These are phyloP conservation scores for Sardina pilchardus DNA, from an alignment of 2,113 vertebrate species.

Conservation along the genomic window DNA sequence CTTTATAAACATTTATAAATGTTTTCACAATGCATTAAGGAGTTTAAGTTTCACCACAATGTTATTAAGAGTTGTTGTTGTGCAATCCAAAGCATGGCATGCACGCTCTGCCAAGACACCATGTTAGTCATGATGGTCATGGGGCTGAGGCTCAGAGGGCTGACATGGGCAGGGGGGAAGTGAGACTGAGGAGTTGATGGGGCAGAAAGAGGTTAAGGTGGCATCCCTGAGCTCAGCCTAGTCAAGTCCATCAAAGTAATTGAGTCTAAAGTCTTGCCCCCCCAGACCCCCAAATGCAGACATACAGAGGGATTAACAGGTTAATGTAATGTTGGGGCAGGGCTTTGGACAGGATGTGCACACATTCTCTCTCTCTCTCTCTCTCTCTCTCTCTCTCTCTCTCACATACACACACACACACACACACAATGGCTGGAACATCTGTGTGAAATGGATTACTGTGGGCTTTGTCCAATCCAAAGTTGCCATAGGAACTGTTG, in stretches of 20 bases:
- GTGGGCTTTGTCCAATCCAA: slow-evolving; percentile 31
- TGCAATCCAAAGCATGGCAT: background rate
- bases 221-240: slow-evolving; percentile 16
- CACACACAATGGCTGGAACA: slow-evolving; percentile 29
- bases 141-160: background rate
- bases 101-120: background rate
- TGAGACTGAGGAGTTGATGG: background rate
- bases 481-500: slow-evolving; percentile 30
- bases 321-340: slow-evolving; percentile 55
- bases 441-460: slow-evolving; percentile 52
- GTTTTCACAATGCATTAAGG: too few species aligned
- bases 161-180: background rate
- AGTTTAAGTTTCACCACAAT: too few species aligned
- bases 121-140: background rate
- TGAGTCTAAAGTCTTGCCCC: slow-evolving; percentile 58
- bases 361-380: too few species aligned
- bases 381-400: background rate
- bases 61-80: too few species aligned
- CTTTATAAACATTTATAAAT: too few species aligned
- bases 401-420: background rate
- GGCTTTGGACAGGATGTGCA: slow-evolving; percentile 31
- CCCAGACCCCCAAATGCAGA: slow-evolving; percentile 43
- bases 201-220: slow-evolving; percentile 30
- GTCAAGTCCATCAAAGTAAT: slow-evolving; percentile 60
- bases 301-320: slow-evolving; percentile 62